phyloP scores from a whole-genome alignment of 2,888 invertebrate species.

The Erebia aethiops region DNA sequence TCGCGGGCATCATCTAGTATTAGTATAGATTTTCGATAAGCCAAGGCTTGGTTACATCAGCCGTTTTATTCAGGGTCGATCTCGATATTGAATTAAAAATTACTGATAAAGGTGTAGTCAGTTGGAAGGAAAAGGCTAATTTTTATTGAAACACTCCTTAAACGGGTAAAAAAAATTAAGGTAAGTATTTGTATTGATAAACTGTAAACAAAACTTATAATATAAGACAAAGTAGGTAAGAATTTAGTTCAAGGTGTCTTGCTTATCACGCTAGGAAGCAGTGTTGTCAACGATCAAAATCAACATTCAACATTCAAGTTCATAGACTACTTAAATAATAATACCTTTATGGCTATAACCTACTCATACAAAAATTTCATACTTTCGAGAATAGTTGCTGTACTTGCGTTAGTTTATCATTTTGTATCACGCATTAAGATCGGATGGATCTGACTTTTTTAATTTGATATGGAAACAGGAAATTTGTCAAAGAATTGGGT shows the following conservation, averaged over 20 bases:
- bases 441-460: too few relatives aligned
- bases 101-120: slow-evolving; percentile 11
- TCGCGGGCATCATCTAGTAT: too few relatives aligned
- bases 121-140: slow-evolving; percentile 3
- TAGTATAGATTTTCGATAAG: neutral
- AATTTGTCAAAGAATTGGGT: too few relatives aligned
- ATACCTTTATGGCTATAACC: too few relatives aligned
- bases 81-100: slow-evolving; percentile 1
- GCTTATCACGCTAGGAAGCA: neutral
- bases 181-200: neutral
- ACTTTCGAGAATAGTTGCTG: too few relatives aligned
- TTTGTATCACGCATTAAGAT: too few relatives aligned
- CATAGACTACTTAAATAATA: neutral
- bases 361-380: too few relatives aligned
- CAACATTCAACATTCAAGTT: neutral
- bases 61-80: neutral
- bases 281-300: neutral
- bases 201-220: neutral
- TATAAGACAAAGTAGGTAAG: neutral
- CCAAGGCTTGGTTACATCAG: neutral
- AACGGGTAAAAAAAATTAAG: neutral
- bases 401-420: too few relatives aligned
- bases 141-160: neutral
- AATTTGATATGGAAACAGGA: too few relatives aligned
- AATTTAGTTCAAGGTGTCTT: neutral